Evolutionary conservation across 1,140 invertebrate species (phyloP), one percentile per base, ranked within the genome.

Genomic region (Cydia fagiglandana): DNA sequence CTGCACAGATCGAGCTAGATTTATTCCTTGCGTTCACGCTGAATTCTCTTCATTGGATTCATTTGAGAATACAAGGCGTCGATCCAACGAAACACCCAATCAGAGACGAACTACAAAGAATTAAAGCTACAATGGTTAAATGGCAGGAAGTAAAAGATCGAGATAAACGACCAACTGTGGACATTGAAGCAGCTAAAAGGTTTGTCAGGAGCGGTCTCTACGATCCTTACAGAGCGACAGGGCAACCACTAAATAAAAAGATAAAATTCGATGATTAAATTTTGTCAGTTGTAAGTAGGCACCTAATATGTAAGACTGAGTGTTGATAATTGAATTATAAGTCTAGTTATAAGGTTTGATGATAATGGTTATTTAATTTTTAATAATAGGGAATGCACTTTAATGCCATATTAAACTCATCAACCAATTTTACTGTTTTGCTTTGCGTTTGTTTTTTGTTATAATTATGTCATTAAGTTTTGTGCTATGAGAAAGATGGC

Each of bases 31-130:
- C 91, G 0, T 95, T 94, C 79, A 87, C 93, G 4, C 82, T 95
- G 20, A 95, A 95, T 86, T 94, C 94, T 0, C 83, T 95, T 15
- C 94, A 94, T 80, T 95, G 94, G 94, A 90, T 95, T 73, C 93
- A 95, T 81, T 79, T 95, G 68, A 88, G 94, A 73, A 90, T 94
- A 47, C 85, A 94, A 80, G 95, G 95, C 6, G 80, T 93, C 74
- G 94, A 95, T 87, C 93, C 94, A 0, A 93, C 87, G 53, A 87
- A 88, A 74, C 93, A 94, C 86, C 93, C 93, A 2, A 92, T 95
- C 10, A 94, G 94, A 86, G 85, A 93, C 77, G 94, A 96, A 81
- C 81, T 95, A 0, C 84, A 93, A 47, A 86, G 95, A 75, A 92
- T 95, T 20, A 93, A 94, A 84, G 86, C 93, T n/a, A 93, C 93